Base-by-base conservation (phyloP, 2,797 vertebrate genomes). In the Lemur catta region DNA sequence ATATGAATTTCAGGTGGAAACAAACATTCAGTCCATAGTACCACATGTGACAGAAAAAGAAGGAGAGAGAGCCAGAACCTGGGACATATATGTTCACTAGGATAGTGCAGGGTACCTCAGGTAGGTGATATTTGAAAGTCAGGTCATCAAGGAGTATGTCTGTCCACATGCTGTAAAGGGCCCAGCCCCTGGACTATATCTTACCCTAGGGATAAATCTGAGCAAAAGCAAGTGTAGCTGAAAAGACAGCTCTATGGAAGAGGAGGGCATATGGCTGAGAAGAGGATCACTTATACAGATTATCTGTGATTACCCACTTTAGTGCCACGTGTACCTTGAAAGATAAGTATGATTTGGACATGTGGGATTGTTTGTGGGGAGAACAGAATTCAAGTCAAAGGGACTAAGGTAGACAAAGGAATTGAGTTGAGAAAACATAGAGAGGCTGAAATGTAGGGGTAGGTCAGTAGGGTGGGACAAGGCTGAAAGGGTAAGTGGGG, bases 361-460 rank as follows among this genome's bases (percentile, higher is more conserved):
- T 59, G 35, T 65, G 55, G n/a, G 15, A 78, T 38, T 94, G 15
- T 46, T 52, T 61, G 38, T 65, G 17, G 6, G 71, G 86, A 92
- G 12, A 91, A 76, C 63, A 52, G n/a, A 90, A 91, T 94, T 87
- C 17, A 88, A 84, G 76, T 30, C 35, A 86, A 75, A 86, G 18
- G 38, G 61, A 80, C 71, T 41, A 69, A 41, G 59, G 13, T 13
- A 86, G 12, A 76, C 50, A 88, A 91, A 46, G 18, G 9, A 67
- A 50, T 33, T 17, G 43, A 57, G 12, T 13, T 79, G 48, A 84
- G 35, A 46, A 94, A 52, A 11, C 69, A 76, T 7, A 55, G 43
- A 52, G 30, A 57, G 26, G 12, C 3, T 84, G 28, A 91, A 79
- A 55, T 67, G 24, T 72, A 67, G 43, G 6, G 35, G 55, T 55